phyloP scores from a whole-genome alignment of 2,113 vertebrate genomes.

The Psilopogon haemacephalus region DNA sequence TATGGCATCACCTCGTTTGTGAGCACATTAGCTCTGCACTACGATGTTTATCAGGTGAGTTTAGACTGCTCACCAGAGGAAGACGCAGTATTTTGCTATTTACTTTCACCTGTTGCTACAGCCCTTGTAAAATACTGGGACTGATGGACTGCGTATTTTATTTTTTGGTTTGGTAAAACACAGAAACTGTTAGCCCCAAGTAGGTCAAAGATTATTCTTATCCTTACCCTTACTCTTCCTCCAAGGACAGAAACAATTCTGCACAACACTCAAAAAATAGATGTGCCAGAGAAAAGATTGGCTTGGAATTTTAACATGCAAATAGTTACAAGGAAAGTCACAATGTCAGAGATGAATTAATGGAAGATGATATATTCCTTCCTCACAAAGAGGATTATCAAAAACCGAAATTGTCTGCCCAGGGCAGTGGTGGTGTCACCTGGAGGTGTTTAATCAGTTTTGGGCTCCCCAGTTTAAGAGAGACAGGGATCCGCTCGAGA shows the following conservation, averaged over 20 bases:
- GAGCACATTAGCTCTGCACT: background rate
- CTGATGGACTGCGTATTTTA: background rate
- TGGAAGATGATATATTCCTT: background rate
- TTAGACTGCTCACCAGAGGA: background rate
- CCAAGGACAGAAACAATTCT: background rate
- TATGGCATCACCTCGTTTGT: background rate
- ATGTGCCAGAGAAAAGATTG: background rate
- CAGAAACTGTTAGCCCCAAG: background rate
- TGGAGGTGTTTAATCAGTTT: too few relatives aligned
- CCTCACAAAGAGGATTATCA: too few relatives aligned
- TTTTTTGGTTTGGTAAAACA: background rate
- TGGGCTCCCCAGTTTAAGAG: too few relatives aligned
- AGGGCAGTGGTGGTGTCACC: too few relatives aligned
- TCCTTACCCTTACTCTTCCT: background rate
- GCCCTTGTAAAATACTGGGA: background rate
- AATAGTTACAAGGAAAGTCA: background rate
- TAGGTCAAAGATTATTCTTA: background rate
- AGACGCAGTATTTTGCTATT: background rate
- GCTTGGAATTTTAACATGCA: background rate
- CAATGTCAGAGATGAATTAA: rapidly evolving
- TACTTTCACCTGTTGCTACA: background rate
- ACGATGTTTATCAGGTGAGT: background rate
- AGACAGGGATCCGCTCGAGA: too few relatives aligned
- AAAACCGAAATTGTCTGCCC: too few relatives aligned
- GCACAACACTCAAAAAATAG: background rate